These are phyloP conservation scores for Rattus rattus DNA, from an alignment of 2,113 vertebrate species.

Conservation along the genomic window DNA sequence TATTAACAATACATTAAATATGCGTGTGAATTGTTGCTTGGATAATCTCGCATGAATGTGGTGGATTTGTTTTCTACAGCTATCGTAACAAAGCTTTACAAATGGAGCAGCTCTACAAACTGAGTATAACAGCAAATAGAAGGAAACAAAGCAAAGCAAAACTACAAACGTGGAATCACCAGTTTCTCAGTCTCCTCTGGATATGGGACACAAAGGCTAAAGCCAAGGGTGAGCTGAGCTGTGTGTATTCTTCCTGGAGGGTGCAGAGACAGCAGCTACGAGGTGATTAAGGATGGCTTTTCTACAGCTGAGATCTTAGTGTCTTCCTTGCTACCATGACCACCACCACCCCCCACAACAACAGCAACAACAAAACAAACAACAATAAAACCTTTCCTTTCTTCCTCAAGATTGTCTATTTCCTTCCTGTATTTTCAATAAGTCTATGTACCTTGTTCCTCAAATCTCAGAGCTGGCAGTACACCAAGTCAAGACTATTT, in stretches of 20 bases:
- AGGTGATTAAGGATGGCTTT: too few species aligned
- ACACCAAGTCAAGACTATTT: background rate
- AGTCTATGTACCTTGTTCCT: fast-evolving
- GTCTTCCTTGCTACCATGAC: background rate
- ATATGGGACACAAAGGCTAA: background rate
- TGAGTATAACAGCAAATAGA: too few species aligned
- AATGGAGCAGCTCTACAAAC: background rate
- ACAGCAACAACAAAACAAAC: too few species aligned
- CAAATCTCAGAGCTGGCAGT: background rate
- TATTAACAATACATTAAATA: background rate
- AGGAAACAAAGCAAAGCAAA: background rate
- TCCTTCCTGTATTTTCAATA: background rate
- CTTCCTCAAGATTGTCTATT: fast-evolving
- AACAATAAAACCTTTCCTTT: background rate
- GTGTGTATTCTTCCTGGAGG: background rate
- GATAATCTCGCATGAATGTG: background rate
- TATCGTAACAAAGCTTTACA: background rate
- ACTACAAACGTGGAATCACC: background rate
- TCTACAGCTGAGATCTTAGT: background rate
- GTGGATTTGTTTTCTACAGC: background rate
- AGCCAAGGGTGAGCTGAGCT: background rate
- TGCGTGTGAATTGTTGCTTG: background rate
- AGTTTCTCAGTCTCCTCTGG: background rate
- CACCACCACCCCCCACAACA: too few species aligned
- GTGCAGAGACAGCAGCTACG: background rate